Base-by-base conservation (phyloP, 2,888 invertebrate species). In the Ophraella communa region DNA sequence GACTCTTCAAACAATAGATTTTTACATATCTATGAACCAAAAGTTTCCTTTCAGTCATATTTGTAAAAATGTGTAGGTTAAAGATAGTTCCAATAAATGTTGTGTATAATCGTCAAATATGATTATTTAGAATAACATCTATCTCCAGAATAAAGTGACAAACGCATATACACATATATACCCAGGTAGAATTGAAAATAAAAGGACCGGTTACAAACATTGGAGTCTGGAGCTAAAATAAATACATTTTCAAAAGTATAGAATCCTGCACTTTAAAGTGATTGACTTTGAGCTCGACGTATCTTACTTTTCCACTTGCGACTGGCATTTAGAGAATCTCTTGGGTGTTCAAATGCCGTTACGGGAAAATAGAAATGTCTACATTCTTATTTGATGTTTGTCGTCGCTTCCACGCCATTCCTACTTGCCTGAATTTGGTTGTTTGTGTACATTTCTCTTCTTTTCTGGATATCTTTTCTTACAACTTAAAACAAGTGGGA, bases 311-410 rank as follows among this genome's bases (percentile, higher is more conserved):
- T 53, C 62, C 67, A 62, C 63, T 67, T 63, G 64, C 69, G 67
- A 69, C 68, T 66, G 71, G 70, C 70, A 71, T 71, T 70, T 69
- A 69, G 58, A 53, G 58, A 67, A 68, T 71, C 71, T 70, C 60
- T 24, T 27, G 69, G 67, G 70, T 67, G 62, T 60, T 49, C 59
- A 64, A 67, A 65, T 53, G 60, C 66, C 66, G 66, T 65, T 68
- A 64, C 63, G 51, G 58, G 65, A 66, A 71, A 68, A 70, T 64
- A 69, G 70, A 67, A 69, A 70, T 65, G 71, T 69, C 70, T 68
- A 64, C 67, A 66, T 70, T 66, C 65, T 66, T 65, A 66, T 66
- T 62, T 58, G 62, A 66, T 65, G 69, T 66, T 65, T 65, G 66
- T 58, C 52, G 60, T 51, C 17, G 27, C 49, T 51, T 27, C 27